Conservation (phyloP, 2,888 invertebrate species). For the Spisula subtruncata region DNA sequence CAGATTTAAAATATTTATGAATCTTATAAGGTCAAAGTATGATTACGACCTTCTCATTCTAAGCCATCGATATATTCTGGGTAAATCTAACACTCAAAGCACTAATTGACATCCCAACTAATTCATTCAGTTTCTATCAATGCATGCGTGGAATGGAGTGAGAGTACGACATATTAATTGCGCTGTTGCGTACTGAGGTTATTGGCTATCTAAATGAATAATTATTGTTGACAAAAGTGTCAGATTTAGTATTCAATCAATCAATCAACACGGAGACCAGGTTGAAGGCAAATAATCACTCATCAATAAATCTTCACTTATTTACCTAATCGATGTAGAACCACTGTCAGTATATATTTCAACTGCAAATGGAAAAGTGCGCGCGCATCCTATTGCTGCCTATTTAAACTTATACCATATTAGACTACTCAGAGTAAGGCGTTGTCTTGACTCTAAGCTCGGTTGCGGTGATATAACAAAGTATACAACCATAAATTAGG, state of each 20-base stretch:
- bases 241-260: neutral
- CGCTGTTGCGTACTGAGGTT: neutral
- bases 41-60: too few relatives aligned
- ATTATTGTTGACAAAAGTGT: conserved; percentile 17
- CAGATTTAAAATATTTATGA: too few relatives aligned
- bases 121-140: neutral
- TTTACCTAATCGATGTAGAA: neutral
- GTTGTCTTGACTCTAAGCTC: too few relatives aligned
- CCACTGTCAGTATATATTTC: neutral
- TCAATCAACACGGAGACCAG: neutral
- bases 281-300: neutral
- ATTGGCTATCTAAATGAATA: neutral
- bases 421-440: too few relatives aligned
- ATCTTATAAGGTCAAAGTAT: too few relatives aligned
- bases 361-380: neutral
- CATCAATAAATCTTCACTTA: neutral
- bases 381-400: too few relatives aligned
- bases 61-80: too few relatives aligned
- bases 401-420: too few relatives aligned
- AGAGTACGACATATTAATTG: neutral
- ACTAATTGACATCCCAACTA: neutral
- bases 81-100: too few relatives aligned
- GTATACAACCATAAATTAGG: too few relatives aligned
- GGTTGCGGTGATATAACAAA: too few relatives aligned
- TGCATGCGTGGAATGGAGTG: neutral